Evolutionary conservation across 2,113 vertebrate species (phyloP).

Genomic region (Neolamprologus caudopunctatus): DNA sequence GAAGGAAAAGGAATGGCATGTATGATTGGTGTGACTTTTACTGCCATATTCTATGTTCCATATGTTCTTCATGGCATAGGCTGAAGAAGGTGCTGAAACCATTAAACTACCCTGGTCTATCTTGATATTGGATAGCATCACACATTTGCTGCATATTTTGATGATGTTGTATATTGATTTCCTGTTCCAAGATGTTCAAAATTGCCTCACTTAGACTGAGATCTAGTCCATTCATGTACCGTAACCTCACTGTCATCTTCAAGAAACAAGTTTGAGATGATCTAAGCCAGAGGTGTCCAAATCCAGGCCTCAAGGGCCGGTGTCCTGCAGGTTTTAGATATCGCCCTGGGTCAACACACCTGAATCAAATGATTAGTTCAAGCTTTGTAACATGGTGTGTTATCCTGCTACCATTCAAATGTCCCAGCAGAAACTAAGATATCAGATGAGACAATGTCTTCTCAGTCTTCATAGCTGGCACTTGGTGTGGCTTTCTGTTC

Average conservation of each 20-base stretch:
- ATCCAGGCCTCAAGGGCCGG: background rate
- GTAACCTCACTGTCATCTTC: background rate
- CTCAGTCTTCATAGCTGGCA: background rate
- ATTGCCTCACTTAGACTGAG: background rate
- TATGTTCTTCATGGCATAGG: background rate
- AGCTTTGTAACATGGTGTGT: background rate
- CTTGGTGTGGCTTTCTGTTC: background rate
- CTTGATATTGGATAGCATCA: background rate
- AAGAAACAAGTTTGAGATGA: background rate
- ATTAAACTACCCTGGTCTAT: background rate
- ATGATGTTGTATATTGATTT: background rate
- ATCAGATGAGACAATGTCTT: background rate
- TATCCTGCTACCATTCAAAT: background rate
- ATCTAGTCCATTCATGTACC: background rate
- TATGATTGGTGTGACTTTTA: background rate
- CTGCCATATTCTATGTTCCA: background rate
- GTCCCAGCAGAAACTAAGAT: background rate
- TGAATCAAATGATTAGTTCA: background rate
- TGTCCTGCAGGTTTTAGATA: background rate
- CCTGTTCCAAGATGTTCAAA: background rate
- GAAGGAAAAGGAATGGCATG: background rate
- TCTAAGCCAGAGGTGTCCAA: background rate
- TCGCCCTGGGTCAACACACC: background rate
- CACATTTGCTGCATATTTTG: background rate
- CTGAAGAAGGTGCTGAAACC: background rate